Percentiles rank a stretch among this genome's conserved stretches.
Evolutionary conservation across 2,888 invertebrate species (phyloP).

Genomic region (Hecatera dysodea): DNA sequence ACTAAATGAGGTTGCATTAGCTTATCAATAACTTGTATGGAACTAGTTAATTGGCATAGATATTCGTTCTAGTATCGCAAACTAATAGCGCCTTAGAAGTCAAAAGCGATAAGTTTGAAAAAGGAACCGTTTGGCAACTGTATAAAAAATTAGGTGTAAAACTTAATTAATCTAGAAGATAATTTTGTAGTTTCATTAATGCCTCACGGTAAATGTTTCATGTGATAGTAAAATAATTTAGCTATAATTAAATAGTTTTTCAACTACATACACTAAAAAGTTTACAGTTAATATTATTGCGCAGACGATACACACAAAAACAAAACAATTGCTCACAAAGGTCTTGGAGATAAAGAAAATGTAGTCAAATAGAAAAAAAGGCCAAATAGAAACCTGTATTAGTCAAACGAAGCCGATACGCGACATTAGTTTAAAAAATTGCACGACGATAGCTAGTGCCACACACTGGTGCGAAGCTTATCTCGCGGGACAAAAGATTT

Average conservation of each 20-base stretch:
- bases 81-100: conserved; percentile 3
- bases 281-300: not conserved
- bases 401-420: conserved; percentile 42
- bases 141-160: conserved; percentile 1
- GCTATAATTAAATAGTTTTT: not conserved
- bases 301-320: not conserved
- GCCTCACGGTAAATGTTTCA: not conserved
- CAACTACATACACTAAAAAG: not conserved
- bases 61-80: conserved; percentile 17
- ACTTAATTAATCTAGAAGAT: conserved; percentile 33
- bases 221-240: not conserved
- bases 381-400: conserved; percentile 24
- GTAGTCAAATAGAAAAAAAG: conserved; percentile 7
- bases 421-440: conserved; percentile 70
- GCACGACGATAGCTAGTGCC: conserved; percentile 65
- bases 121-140: conserved; percentile 12
- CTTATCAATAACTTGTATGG: conserved; percentile 37
- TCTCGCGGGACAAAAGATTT: conserved; percentile 84
- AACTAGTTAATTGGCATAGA: conserved; percentile 23
- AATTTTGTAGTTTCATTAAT: conserved; percentile 3
- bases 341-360: conserved; percentile 12
- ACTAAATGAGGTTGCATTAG: conserved; percentile 27
- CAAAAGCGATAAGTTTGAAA: conserved; percentile 21
- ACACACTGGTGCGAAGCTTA: conserved; percentile 77
- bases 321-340: not conserved